These are phyloP conservation scores for Ceratoteleas bidentatus DNA, from an alignment of 1,140 invertebrate genomes.

Conservation along the genomic window DNA sequence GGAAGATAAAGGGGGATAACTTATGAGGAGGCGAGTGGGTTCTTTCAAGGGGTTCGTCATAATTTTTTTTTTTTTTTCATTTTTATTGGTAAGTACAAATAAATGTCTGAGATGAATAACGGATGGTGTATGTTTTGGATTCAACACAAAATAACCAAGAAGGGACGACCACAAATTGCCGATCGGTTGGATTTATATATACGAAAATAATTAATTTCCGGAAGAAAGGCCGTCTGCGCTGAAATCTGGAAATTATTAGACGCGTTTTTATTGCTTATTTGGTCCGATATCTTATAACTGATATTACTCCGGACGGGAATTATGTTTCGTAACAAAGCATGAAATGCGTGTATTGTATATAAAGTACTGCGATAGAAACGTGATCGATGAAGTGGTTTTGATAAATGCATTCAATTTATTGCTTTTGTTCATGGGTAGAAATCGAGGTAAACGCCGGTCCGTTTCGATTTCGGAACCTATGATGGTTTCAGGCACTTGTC, in stretches of 20 bases:
- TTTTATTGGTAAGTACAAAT: too few relatives aligned
- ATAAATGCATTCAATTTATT: constrained; percentile 58
- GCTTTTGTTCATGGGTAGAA: constrained; percentile 38
- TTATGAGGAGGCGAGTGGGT: too few relatives aligned
- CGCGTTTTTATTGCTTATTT: constrained; percentile 24
- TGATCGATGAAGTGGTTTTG: constrained; percentile 53
- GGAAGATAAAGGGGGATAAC: too few relatives aligned
- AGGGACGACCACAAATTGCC: too few relatives aligned
- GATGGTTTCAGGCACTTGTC: constrained; percentile 34
- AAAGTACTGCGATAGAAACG: constrained; percentile 44
- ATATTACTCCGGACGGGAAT: constrained; percentile 33
- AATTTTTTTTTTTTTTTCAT: too few relatives aligned
- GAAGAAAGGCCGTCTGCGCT: neutral
- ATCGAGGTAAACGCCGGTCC: constrained; percentile 24
- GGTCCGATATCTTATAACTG: constrained; percentile 51
- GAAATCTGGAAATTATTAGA: constrained; percentile 37
- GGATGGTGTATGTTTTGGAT: too few relatives aligned
- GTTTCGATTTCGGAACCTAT: constrained; percentile 15
- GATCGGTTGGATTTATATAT: constrained; percentile 9
- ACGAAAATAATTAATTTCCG: constrained; percentile 18
- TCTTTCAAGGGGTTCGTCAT: too few relatives aligned
- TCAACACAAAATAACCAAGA: too few relatives aligned
- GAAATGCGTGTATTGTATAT: constrained; percentile 53
- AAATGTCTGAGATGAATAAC: too few relatives aligned
- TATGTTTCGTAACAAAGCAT: constrained; percentile 49